Evolutionary conservation across 2,113 vertebrate species (phyloP).

Genomic region (Clarias batrachus): DNA sequence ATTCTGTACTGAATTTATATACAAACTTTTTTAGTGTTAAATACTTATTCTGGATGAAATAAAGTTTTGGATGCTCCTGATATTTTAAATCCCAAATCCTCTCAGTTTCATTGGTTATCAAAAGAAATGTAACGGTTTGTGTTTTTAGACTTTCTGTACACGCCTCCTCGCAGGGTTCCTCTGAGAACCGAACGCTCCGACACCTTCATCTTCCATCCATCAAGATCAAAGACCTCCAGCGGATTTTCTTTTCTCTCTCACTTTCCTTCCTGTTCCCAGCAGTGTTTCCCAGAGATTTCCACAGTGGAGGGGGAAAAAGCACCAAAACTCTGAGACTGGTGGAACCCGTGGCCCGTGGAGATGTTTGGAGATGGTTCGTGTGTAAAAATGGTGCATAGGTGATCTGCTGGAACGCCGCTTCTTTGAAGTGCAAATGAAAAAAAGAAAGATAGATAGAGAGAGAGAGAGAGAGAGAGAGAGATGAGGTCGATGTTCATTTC

Average conservation of each 20-base stretch:
- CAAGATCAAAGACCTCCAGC: background rate
- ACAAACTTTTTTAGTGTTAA: constrained; percentile 13
- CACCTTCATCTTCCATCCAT: background rate
- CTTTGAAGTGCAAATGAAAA: constrained; percentile 83
- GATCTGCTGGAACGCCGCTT: constrained; percentile 75
- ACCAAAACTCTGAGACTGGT: constrained; percentile 50
- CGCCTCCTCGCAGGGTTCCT: background rate
- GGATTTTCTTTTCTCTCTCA: background rate
- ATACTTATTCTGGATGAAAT: constrained; percentile 6
- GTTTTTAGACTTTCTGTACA: background rate
- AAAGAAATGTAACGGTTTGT: background rate
- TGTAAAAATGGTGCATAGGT: constrained; percentile 82
- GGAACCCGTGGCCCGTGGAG: constrained; percentile 40
- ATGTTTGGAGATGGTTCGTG: constrained; percentile 55
- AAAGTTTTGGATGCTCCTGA: background rate
- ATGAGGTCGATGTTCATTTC: constrained; percentile 52
- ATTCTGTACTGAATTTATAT: background rate
- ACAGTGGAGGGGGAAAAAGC: constrained; percentile 56
- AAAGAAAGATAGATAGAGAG: constrained; percentile 25
- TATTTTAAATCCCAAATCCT: background rate
- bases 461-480: constrained; percentile 15
- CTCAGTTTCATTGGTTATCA: background rate
- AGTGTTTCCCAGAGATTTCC: constrained; percentile 51
- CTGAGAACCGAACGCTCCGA: background rate
- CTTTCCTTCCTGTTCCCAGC: constrained; percentile 5